These are phyloP conservation scores for Caracal caracal DNA, from an alignment of 2,113 vertebrate genomes.

Conservation along the genomic window DNA sequence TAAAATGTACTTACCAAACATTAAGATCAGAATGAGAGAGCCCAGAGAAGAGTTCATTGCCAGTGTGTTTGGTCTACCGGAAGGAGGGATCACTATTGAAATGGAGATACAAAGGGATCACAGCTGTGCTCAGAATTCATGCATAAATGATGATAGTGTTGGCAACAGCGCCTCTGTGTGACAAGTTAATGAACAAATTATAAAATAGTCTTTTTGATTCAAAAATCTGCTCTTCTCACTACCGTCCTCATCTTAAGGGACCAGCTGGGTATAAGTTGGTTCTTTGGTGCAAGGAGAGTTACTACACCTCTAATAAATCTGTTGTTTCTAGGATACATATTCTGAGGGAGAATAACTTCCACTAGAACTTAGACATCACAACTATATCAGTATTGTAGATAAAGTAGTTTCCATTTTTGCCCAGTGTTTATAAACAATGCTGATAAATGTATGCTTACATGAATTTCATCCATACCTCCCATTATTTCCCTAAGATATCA, in stretches of 20 bases:
- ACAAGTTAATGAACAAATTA: neutral
- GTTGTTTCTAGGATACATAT: neutral
- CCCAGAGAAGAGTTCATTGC: neutral
- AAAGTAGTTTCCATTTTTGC: neutral
- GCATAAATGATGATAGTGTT: neutral
- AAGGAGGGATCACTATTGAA: neutral
- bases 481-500: neutral
- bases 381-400: neutral
- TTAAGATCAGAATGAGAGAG: conserved; percentile 24
- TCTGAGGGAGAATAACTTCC: neutral
- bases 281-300: neutral
- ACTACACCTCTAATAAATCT: neutral
- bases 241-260: neutral
- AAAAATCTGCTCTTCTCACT: neutral
- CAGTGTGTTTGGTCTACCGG: neutral
- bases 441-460: neutral
- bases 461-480: neutral
- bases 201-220: neutral
- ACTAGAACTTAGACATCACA: neutral
- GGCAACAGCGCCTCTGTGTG: neutral
- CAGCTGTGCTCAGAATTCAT: neutral
- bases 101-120: neutral
- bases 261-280: neutral
- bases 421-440: neutral
- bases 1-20: neutral